Percentiles rank a stretch among this genome's conserved stretches.
Evolutionary conservation across 1,140 invertebrate species (phyloP).

Genomic region (Lanistes nyassanus): DNA sequence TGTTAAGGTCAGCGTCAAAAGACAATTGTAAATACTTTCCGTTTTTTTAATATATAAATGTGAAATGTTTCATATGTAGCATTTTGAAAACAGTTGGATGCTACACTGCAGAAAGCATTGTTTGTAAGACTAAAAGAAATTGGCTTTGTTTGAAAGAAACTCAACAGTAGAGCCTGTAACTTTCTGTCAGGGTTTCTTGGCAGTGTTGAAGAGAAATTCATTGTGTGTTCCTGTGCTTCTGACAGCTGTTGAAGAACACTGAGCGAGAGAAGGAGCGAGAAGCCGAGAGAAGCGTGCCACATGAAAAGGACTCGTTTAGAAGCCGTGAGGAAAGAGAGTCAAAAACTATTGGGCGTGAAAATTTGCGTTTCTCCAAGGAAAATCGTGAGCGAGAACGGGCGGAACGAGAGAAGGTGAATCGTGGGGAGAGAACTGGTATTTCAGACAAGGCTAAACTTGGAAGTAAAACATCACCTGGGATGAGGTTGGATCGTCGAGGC

Average conservation of each 20-base stretch:
- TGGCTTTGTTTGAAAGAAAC: too few relatives aligned
- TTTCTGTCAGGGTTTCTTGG: background rate
- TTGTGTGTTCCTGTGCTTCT: background rate
- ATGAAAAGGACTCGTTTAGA: conserved; percentile 26
- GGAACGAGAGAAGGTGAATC: conserved; percentile 30
- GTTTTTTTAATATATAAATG: too few relatives aligned
- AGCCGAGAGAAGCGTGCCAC: conserved; percentile 22
- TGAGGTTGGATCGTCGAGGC: background rate
- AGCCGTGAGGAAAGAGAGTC: conserved; percentile 13
- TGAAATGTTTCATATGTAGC: too few relatives aligned
- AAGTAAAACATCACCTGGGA: background rate
- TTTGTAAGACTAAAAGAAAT: too few relatives aligned
- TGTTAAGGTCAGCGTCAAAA: conserved; percentile 15
- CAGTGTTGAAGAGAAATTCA: background rate
- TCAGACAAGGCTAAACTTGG: background rate
- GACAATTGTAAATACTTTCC: too few relatives aligned
- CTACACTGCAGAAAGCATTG: too few relatives aligned
- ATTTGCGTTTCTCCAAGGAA: conserved; percentile 30
- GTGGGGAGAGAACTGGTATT: too few relatives aligned
- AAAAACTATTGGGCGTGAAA: conserved; percentile 26
- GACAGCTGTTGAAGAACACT: conserved; percentile 49
- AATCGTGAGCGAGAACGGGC: conserved; percentile 33
- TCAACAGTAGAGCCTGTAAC: background rate
- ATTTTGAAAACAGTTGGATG: too few relatives aligned
- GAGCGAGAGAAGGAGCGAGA: conserved; percentile 53